Percentiles rank a stretch among this genome's conserved stretches.
Conservation (phyloP, 2,888 invertebrate genomes). For the Sarcophaga subvicina region DNA sequence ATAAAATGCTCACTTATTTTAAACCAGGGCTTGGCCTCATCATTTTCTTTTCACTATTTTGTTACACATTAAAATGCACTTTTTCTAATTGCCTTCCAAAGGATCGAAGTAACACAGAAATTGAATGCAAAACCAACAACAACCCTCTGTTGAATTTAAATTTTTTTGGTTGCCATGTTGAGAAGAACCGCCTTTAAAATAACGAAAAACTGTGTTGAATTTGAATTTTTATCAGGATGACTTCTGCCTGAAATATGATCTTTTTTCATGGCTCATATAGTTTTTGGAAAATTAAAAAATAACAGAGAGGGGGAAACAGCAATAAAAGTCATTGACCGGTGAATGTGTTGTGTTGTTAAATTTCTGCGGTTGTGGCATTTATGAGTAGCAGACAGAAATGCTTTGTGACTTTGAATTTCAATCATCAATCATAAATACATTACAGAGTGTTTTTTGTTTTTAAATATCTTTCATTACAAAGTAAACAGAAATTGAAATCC, state of each 20-base stretch:
- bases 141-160: not conserved
- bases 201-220: not conserved
- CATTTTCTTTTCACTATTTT: not conserved
- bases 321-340: constrained; percentile 59
- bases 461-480: too few relatives aligned
- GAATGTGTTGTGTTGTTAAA: not conserved
- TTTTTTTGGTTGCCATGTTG: too few relatives aligned
- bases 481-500: too few relatives aligned
- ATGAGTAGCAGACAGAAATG: not conserved
- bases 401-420: not conserved
- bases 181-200: too few relatives aligned
- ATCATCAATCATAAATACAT: constrained; percentile 9
- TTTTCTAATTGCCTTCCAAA: constrained; percentile 43
- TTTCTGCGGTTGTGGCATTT: not conserved
- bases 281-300: constrained; percentile 20
- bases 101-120: not conserved
- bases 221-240: constrained; percentile 20
- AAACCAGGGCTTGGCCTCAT: constrained; percentile 48
- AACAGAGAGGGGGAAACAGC: constrained; percentile 24
- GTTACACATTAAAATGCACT: constrained; percentile 48
- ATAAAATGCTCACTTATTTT: constrained; percentile 26
- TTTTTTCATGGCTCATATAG: constrained; percentile 57
- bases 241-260: constrained; percentile 61
- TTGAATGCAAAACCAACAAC: not conserved
- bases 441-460: too few relatives aligned